Evolutionary conservation across 2,797 vertebrate genomes (phyloP), one percentile per base, ranked within the genome.

Genomic region (Botia kubotai): DNA sequence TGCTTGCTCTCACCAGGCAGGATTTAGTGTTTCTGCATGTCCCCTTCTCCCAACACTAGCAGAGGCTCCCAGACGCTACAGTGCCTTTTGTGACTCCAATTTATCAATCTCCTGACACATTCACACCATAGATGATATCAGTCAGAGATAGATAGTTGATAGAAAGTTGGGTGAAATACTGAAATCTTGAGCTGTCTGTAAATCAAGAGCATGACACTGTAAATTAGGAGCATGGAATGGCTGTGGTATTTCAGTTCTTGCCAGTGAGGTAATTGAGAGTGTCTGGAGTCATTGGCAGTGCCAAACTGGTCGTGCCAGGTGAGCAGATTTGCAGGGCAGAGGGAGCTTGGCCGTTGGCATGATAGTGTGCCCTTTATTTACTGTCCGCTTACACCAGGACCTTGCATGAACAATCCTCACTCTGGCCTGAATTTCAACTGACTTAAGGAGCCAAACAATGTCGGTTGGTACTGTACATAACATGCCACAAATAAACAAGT

Each of bases 1-100:
- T 83, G 73, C 84, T 84, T 76, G 26, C 53, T 69, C 67, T 81
- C 75, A 66, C 79, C 11, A 48, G 57, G 58, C 78, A 75, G 67
- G 72, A 86, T 87, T 86, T 83, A 84, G 79, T 75, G 82, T 84
- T 85, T 74, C 50, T 26, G 33, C 71, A 50, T 69, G 39, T 83
- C 67, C 68, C 67, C 69, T 57, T 68, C 48, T 50, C 63, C 48
- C 26, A 86, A 78, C 77, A 71, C 82, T 79, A 78, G 68, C 76
- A 79, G 75, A 74, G 63, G 50, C 79, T 55, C 13, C 79, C 63
- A 68, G 39, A 58, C 71, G 26, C 55, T 57, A 21, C 71, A 67
- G 46, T 68, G 75, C 60, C 81, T 75, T 73, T 48, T 39, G 65
- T 72, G 70, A 70, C 77, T 80, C 78, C 65, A 76, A 84, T 84